Evolutionary conservation across 1,140 invertebrate genomes (phyloP).

Genomic region (Orussus abietinus): DNA sequence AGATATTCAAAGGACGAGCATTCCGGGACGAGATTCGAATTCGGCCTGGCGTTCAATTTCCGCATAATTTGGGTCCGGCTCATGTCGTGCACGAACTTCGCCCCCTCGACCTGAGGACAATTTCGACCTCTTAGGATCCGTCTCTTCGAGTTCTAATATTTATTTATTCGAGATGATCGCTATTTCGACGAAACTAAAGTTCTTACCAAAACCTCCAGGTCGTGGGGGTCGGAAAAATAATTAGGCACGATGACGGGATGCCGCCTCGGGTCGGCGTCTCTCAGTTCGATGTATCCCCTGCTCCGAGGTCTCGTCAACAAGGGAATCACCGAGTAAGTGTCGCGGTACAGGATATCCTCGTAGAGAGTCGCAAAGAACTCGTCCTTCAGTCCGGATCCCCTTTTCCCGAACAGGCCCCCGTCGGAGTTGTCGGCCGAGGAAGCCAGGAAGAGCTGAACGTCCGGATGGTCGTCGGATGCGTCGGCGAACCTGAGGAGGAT

Average conservation of each 20-base stretch:
- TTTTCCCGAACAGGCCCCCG: constrained; percentile 67
- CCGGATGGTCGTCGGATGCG: constrained; percentile 64
- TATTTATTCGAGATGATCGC: too few species aligned
- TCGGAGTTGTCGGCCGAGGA: constrained; percentile 70
- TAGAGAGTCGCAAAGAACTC: constrained; percentile 65
- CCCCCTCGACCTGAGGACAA: constrained; percentile 72
- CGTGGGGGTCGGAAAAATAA: constrained; percentile 68
- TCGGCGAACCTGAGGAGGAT: constrained; percentile 63
- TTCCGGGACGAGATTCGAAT: constrained; percentile 60
- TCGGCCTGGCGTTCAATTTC: constrained; percentile 60
- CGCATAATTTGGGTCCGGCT: constrained; percentile 62
- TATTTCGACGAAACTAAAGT: too few species aligned
- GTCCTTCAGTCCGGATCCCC: constrained; percentile 63
- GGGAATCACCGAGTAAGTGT: constrained; percentile 65
- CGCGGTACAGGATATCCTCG: constrained; percentile 63
- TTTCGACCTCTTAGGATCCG: too few species aligned
- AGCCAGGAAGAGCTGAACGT: constrained; percentile 72
- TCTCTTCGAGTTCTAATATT: constrained; percentile 14
- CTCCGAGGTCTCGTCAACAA: constrained; percentile 69
- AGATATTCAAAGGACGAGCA: constrained; percentile 56
- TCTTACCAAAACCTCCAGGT: constrained; percentile 65
- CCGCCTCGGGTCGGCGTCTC: constrained; percentile 62
- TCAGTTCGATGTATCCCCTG: constrained; percentile 64
- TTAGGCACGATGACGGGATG: constrained; percentile 79
- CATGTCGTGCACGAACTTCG: constrained; percentile 63